A percentile compares a stretch with the other conserved stretches of the same genome.
Conservation (phyloP, 92 coral and sea anemone genomes). For the Chrysogorgia sp. region DNA sequence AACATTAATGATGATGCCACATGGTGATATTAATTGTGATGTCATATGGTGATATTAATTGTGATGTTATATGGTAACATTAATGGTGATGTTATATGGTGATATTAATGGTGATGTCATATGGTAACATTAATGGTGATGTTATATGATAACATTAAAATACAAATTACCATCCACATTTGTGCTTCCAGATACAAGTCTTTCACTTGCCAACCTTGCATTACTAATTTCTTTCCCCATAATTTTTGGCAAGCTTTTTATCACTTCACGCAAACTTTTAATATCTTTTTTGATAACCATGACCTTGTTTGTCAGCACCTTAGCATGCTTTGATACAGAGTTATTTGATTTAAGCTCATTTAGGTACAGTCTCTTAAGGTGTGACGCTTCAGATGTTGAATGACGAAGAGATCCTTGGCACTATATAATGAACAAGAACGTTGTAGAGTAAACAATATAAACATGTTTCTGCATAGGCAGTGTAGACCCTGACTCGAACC, state of each 20-base stretch:
- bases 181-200: conserved; percentile 29
- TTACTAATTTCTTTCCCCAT: conserved; percentile 72
- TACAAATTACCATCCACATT: conserved; percentile 38
- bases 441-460: neutral
- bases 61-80: too few relatives aligned
- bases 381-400: conserved; percentile 82
- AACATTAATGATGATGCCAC: too few relatives aligned
- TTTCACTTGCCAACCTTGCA: conserved; percentile 58
- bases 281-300: conserved; percentile 56
- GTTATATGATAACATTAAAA: too few relatives aligned
- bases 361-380: conserved; percentile 82
- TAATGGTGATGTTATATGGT: too few relatives aligned
- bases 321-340: neutral
- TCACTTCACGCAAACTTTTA: conserved; percentile 57
- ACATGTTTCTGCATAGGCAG: neutral
- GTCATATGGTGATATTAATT: too few relatives aligned
- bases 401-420: conserved; percentile 89
- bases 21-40: too few relatives aligned
- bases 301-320: conserved; percentile 20
- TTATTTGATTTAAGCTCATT: conserved; percentile 38
- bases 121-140: too few relatives aligned
- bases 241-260: conserved; percentile 69
- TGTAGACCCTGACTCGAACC: too few relatives aligned
- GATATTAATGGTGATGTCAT: too few relatives aligned
- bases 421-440: conserved; percentile 36